Conservation (phyloP, 2,888 invertebrate species). For the Sarcophaga caerulescens region DNA sequence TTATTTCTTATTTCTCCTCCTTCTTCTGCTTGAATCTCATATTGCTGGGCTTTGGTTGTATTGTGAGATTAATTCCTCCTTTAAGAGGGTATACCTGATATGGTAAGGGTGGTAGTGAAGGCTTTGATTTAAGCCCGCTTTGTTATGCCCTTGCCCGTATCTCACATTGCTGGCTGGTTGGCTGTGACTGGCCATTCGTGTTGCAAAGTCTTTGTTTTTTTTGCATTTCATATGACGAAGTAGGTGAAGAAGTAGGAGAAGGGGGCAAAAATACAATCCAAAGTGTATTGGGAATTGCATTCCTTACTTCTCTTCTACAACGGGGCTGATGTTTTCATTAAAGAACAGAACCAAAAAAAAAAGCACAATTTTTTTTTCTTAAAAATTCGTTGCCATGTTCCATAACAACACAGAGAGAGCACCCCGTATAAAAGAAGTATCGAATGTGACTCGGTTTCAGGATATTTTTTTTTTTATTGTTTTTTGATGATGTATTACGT, state of each 20-base stretch:
- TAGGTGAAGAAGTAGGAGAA: no score
- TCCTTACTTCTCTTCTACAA: not conserved
- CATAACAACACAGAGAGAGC: no score
- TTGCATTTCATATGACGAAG: conserved; percentile 39
- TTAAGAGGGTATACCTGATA: no score
- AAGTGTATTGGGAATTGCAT: not conserved
- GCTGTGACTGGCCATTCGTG: conserved; percentile 36
- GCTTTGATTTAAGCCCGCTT: no score
- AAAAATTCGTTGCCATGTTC: not conserved
- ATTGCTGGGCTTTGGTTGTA: not conserved
- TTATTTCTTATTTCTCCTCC: conserved; percentile 68
- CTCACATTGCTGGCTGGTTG: not conserved
- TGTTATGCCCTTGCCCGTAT: no score
- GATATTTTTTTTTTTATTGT: not conserved
- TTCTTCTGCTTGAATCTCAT: not conserved
- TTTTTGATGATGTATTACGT: not conserved
- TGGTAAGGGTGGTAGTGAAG: no score
- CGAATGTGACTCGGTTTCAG: not conserved
- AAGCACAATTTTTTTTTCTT: not conserved
- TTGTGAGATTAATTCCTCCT: no score
- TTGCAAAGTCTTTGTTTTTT: conserved; percentile 22
- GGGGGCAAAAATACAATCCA: not conserved
- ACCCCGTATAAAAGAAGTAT: not conserved
- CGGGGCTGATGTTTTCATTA: no score
- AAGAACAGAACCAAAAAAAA: no score